Conservation (phyloP, 1,140 invertebrate genomes). For the Coenobita brevimanus region DNA sequence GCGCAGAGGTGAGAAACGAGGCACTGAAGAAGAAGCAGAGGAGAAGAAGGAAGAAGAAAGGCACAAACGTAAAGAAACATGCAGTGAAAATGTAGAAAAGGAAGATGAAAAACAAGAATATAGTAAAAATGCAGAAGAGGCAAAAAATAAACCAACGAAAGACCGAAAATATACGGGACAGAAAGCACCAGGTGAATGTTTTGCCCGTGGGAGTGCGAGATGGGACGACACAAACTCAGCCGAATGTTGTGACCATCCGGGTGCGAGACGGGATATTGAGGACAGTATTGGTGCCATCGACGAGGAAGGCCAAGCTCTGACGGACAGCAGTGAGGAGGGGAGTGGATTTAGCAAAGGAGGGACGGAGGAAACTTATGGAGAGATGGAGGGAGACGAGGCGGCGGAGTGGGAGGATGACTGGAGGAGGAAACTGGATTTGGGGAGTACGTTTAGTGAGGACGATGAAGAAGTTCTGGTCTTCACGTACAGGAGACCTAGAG, state of each 20-base stretch:
- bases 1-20: not conserved
- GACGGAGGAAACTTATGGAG: not conserved
- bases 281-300: too few species aligned
- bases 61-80: too few species aligned
- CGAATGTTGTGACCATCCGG: too few species aligned
- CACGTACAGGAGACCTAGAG: conserved; percentile 18
- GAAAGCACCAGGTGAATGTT: not conserved
- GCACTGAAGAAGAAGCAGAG: not conserved
- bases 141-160: not conserved
- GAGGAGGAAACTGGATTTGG: not conserved
- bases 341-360: not conserved
- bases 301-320: too few species aligned
- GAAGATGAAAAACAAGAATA: not conserved
- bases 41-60: not conserved
- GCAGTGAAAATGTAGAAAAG: too few species aligned
- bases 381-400: not conserved
- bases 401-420: not conserved
- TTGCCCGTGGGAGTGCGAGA: too few species aligned
- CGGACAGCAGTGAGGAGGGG: too few species aligned
- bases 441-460: conserved; percentile 37
- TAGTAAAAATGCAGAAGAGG: too few species aligned
- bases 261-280: too few species aligned
- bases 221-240: too few species aligned
- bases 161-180: too few species aligned
- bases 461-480: conserved; percentile 38